Percentiles rank a stretch among this genome's conserved stretches.
phyloP scores from a whole-genome alignment of 2,113 vertebrate genomes.

The Brevimyrus niger region DNA sequence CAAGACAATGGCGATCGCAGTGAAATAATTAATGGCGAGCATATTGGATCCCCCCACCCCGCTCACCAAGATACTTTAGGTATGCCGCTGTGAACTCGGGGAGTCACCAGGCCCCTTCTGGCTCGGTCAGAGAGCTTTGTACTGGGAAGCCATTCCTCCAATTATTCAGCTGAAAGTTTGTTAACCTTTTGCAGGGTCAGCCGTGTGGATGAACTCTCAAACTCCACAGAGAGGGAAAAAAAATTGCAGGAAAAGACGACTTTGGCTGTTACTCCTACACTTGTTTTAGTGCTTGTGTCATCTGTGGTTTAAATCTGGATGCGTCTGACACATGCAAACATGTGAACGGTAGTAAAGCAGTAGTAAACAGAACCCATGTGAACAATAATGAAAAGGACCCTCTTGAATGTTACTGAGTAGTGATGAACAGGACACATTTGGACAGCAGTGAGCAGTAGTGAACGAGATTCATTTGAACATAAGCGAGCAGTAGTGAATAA shows the following conservation, averaged over 20 bases:
- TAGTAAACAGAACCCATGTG: background rate
- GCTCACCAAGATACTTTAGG: conserved; percentile 14
- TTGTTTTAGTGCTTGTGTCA: background rate
- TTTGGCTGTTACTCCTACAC: background rate
- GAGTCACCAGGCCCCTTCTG: conserved; percentile 24
- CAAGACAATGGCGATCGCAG: conserved; percentile 43
- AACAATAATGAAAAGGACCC: background rate
- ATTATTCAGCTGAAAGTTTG: conserved; percentile 26
- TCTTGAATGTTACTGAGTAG: background rate
- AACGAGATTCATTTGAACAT: background rate
- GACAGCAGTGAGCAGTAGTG: background rate
- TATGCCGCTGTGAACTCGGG: conserved; percentile 48
- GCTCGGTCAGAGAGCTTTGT: conserved; percentile 39
- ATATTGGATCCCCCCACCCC: conserved; percentile 43
- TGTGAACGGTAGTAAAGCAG: background rate
- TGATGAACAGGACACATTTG: background rate
- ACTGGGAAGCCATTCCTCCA: conserved; percentile 24
- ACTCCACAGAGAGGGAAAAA: background rate
- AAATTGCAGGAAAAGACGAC: background rate
- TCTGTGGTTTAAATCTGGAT: conserved; percentile 18
- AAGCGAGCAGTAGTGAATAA: background rate
- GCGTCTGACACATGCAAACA: background rate
- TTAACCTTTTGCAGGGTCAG: conserved; percentile 29
- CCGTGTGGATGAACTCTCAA: conserved; percentile 11
- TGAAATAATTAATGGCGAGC: conserved; percentile 58